Conservation (phyloP, 2,888 invertebrate species). For the Teleogryllus oceanicus region DNA sequence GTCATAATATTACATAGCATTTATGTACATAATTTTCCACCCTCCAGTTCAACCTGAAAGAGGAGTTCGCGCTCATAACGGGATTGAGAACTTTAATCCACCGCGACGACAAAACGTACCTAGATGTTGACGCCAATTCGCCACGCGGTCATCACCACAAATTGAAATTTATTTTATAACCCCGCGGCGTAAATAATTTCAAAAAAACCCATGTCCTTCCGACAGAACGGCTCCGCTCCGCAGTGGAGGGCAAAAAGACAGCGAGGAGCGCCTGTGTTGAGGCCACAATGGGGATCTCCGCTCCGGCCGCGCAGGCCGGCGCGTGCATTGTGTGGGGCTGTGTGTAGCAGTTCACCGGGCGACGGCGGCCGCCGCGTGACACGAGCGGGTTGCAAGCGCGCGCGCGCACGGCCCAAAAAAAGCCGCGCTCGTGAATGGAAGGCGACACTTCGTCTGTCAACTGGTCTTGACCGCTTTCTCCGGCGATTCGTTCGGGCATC, state of each 20-base stretch:
- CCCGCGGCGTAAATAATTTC: not conserved
- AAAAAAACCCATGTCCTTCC: not conserved
- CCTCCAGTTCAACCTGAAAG: too few species aligned
- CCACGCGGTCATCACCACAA: not conserved
- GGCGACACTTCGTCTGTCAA: constrained; percentile 7
- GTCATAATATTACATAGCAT: too few species aligned
- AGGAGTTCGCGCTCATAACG: too few species aligned
- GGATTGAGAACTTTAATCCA: too few species aligned
- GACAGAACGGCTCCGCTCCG: not conserved
- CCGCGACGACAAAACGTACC: too few species aligned
- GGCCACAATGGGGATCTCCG: not conserved
- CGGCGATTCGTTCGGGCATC: not conserved
- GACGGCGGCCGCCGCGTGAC: not conserved
- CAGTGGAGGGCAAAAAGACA: not conserved
- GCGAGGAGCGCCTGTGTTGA: not conserved
- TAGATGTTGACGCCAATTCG: not conserved
- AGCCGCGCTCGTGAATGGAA: not conserved
- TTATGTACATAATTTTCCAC: too few species aligned
- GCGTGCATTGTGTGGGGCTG: not conserved
- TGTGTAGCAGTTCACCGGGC: not conserved
- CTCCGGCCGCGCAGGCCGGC: not conserved
- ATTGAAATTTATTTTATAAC: constrained; percentile 2
- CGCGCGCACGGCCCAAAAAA: not conserved
- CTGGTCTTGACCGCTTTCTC: constrained; percentile 9
- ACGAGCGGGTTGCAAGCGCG: not conserved